These are phyloP conservation scores for Busseola fusca DNA, from an alignment of 2,888 invertebrate genomes.

Conservation along the genomic window DNA sequence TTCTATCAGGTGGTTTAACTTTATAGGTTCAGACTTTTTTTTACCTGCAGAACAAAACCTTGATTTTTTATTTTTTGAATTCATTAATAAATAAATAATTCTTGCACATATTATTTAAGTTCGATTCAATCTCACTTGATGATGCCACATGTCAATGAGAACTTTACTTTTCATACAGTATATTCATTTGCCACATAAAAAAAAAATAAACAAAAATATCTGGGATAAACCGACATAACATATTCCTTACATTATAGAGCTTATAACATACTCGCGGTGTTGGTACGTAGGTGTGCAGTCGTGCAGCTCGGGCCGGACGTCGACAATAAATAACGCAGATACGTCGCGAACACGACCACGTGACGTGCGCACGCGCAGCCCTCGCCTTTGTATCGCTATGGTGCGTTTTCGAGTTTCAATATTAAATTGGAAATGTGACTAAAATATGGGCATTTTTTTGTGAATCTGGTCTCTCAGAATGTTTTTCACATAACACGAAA, in stretches of 20 bases:
- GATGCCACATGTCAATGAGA: neutral
- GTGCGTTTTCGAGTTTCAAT: conserved; percentile 46
- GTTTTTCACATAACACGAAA: neutral
- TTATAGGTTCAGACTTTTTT: conserved; percentile 12
- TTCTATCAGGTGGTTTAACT: conserved; percentile 15
- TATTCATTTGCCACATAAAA: conserved; percentile 8
- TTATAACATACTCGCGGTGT: conserved; percentile 51
- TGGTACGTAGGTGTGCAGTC: conserved; percentile 70
- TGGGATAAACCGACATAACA: conserved; percentile 37
- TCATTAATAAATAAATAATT: conserved; percentile 11
- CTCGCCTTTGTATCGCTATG: conserved; percentile 59
- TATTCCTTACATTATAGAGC: conserved; percentile 46
- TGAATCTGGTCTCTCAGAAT: neutral
- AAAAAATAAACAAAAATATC: conserved; percentile 5
- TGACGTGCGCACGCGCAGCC: conserved; percentile 80
- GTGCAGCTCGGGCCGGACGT: conserved; percentile 77
- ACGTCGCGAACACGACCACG: conserved; percentile 83
- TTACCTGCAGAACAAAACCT: conserved; percentile 23
- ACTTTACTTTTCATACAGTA: neutral
- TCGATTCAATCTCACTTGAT: neutral
- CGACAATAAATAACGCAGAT: conserved; percentile 87
- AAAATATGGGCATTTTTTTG: neutral
- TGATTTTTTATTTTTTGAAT: neutral
- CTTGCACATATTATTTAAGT: neutral
- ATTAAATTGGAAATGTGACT: conserved; percentile 13